Percentiles rank a stretch among this genome's conserved stretches.
These are phyloP conservation scores for Drosophila melanica DNA, from an alignment of 1,140 invertebrate genomes.

Conservation along the genomic window DNA sequence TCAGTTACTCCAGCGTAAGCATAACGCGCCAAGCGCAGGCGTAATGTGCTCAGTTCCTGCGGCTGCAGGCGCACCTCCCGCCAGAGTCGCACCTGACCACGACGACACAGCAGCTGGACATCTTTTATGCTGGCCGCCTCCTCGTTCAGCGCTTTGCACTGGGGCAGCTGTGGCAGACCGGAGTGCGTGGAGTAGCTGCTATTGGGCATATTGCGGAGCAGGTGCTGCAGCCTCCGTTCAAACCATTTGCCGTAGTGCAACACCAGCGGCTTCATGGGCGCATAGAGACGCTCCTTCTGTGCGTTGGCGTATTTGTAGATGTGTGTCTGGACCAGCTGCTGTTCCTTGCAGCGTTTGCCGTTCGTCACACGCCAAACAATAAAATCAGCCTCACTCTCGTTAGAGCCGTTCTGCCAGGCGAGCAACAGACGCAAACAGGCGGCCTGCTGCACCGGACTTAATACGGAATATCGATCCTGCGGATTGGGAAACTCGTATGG, in stretches of 20 bases:
- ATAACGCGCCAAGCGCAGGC: slow-evolving; percentile 55
- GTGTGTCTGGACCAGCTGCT: slow-evolving; percentile 50
- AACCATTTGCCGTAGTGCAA: slow-evolving; percentile 47
- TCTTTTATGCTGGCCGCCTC: slow-evolving; percentile 42
- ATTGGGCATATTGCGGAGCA: slow-evolving; percentile 18
- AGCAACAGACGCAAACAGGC: slow-evolving; percentile 60
- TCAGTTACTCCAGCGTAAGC: neutral
- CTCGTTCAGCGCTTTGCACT: slow-evolving; percentile 51
- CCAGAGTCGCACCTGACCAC: slow-evolving; percentile 44
- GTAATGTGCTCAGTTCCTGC: slow-evolving; percentile 30
- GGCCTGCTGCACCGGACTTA: slow-evolving; percentile 42
- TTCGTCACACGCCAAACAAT: slow-evolving; percentile 46
- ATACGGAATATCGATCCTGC: slow-evolving; percentile 17
- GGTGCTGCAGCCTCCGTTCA: neutral
- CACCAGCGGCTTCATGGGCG: slow-evolving; percentile 52
- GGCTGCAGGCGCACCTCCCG: slow-evolving; percentile 8
- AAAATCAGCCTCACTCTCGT: slow-evolving; percentile 38
- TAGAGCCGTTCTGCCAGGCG: slow-evolving; percentile 31
- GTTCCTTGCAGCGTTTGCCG: slow-evolving; percentile 47
- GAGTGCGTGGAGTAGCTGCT: slow-evolving; percentile 43
- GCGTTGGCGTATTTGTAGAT: slow-evolving; percentile 38
- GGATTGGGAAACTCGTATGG: slow-evolving; percentile 43
- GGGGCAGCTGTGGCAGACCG: slow-evolving; percentile 53
- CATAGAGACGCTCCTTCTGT: slow-evolving; percentile 42
- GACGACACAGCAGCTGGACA: slow-evolving; percentile 35